phyloP scores from a whole-genome alignment of 2,113 vertebrate species.

The Sapajus apella region DNA sequence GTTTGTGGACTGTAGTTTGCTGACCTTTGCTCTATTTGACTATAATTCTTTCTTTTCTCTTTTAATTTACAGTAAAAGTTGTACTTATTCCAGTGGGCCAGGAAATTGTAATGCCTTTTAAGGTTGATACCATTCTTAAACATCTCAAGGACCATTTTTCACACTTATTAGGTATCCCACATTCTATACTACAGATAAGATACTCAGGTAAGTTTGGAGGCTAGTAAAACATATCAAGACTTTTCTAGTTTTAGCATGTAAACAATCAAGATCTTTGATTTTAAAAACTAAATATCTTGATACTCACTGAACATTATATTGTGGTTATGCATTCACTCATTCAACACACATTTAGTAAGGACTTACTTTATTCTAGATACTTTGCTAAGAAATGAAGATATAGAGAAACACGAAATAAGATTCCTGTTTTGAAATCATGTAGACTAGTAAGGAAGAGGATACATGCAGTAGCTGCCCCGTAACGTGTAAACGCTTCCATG shows the following conservation, averaged over 20 bases:
- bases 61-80: conserved; percentile 86
- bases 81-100: conserved; percentile 88
- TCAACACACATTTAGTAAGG: not conserved
- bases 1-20: not conserved
- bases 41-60: conserved; percentile 21
- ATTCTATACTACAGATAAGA: conserved; percentile 81
- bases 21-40: not conserved
- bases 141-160: conserved; percentile 87
- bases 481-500: not conserved
- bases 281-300: not conserved
- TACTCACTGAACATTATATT: not conserved
- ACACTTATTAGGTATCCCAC: conserved; percentile 84
- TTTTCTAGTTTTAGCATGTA: not conserved
- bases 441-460: not conserved
- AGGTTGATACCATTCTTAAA: conserved; percentile 81
- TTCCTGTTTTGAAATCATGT: not conserved
- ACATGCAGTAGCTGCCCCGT: not conserved
- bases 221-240: not conserved
- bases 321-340: not conserved
- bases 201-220: conserved; percentile 82
- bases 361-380: not conserved
- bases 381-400: conserved; percentile 18
- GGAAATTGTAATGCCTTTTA: conserved; percentile 87
- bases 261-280: conserved; percentile 22
- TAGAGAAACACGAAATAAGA: not conserved